Percentiles rank a stretch among this genome's conserved stretches.
Evolutionary conservation across 2,888 invertebrate species (phyloP).

Genomic region (Drosophila koepferae): DNA sequence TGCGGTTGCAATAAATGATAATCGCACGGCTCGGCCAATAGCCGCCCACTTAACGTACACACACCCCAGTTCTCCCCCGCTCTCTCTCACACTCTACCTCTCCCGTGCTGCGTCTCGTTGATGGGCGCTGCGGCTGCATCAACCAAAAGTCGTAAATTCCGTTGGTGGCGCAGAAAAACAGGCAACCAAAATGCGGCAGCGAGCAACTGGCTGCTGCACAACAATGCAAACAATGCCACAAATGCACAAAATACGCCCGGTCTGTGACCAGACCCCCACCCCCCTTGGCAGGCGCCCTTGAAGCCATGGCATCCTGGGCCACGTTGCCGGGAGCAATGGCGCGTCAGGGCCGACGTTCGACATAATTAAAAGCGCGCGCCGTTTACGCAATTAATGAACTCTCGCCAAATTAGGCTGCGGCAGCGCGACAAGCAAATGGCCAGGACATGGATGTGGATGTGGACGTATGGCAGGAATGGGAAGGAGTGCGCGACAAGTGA

Average conservation of each 20-base stretch:
- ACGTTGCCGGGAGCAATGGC: constrained; percentile 12
- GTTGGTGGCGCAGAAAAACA: constrained; percentile 71
- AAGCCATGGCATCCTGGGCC: not conserved
- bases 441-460: constrained; percentile 29
- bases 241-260: constrained; percentile 73
- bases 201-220: constrained; percentile 50
- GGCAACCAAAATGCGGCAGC: constrained; percentile 36
- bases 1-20: constrained; percentile 78
- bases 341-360: constrained; percentile 64
- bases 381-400: constrained; percentile 80
- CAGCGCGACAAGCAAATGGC: constrained; percentile 74
- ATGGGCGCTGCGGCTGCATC: constrained; percentile 59
- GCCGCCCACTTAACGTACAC: constrained; percentile 13
- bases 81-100: not conserved
- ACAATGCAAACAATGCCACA: constrained; percentile 77
- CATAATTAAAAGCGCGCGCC: constrained; percentile 79
- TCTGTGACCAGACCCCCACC: constrained; percentile 39
- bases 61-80: not conserved
- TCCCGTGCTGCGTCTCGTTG: not conserved
- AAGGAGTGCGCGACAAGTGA: constrained; percentile 12
- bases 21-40: constrained; percentile 50
- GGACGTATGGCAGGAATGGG: not conserved
- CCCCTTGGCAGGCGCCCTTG: not conserved
- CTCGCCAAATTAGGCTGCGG: constrained; percentile 79
- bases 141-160: constrained; percentile 78